phyloP scores from a whole-genome alignment of 30 jellyfish, hydroid and myxozoan species.

The Chrysaora quinquecirrha region DNA sequence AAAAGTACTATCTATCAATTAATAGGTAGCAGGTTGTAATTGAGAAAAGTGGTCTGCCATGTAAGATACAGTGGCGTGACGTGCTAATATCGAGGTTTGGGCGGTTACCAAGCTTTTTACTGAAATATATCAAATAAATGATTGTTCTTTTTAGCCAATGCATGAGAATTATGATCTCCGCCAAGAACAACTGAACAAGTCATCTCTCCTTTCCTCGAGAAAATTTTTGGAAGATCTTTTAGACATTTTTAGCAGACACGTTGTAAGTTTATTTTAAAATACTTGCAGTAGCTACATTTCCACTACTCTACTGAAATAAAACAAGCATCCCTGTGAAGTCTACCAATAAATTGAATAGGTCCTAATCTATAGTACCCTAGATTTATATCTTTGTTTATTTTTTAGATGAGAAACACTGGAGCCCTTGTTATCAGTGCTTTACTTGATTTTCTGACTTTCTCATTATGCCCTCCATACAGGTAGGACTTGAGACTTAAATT shows the following conservation, averaged over 20 bases:
- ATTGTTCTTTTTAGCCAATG: slow-evolving; percentile 84
- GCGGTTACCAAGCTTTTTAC: too few relatives aligned
- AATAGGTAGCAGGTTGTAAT: too few relatives aligned
- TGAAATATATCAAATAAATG: too few relatives aligned
- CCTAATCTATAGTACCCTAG: too few relatives aligned
- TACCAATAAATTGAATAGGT: too few relatives aligned
- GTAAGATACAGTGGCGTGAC: too few relatives aligned
- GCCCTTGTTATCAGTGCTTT: slow-evolving; percentile 95
- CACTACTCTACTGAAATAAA: not conserved
- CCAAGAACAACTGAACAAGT: slow-evolving; percentile 91
- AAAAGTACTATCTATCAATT: too few relatives aligned
- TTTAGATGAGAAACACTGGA: slow-evolving; percentile 92
- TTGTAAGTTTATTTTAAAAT: slow-evolving; percentile 57
- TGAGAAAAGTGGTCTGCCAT: too few relatives aligned
- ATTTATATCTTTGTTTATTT: slow-evolving; percentile 6
- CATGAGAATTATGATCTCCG: slow-evolving; percentile 82
- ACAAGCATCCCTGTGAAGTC: too few relatives aligned
- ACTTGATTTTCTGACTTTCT: slow-evolving; percentile 88
- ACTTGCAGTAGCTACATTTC: not conserved
- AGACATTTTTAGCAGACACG: slow-evolving; percentile 82
- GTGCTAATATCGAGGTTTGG: too few relatives aligned
- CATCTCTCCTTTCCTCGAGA: slow-evolving; percentile 80
- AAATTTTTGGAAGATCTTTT: slow-evolving; percentile 83
- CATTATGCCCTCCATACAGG: slow-evolving; percentile 98
- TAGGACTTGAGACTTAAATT: slow-evolving; percentile 4